Percentiles rank a stretch among this genome's conserved stretches.
phyloP scores from a whole-genome alignment of 1,140 invertebrate species.

The Apocrypta bakeri region DNA sequence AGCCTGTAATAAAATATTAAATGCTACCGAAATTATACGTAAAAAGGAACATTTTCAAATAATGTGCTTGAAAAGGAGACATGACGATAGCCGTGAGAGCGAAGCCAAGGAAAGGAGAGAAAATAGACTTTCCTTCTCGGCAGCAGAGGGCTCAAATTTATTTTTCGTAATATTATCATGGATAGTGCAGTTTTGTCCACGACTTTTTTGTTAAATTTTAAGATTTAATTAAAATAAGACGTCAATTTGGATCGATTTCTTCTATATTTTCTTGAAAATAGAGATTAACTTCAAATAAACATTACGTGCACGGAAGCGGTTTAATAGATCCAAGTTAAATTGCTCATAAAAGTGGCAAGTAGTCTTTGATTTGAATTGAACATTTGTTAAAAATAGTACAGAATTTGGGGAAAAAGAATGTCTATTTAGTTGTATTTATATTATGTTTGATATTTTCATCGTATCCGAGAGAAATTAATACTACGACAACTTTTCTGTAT shows the following conservation, averaged over 20 bases:
- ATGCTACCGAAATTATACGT: conserved; percentile 26
- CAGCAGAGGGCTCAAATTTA: conserved; percentile 27
- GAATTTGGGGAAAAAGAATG: background rate
- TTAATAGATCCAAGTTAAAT: conserved; percentile 44
- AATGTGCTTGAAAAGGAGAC: conserved; percentile 1
- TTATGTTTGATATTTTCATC: background rate
- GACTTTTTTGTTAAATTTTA: background rate
- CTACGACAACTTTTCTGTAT: conserved; percentile 14
- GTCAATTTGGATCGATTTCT: background rate
- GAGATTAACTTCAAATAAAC: background rate
- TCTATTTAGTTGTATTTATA: no score
- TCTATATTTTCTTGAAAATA: background rate
- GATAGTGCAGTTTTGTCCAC: conserved; percentile 1
- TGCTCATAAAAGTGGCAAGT: conserved; percentile 7
- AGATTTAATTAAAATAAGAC: background rate
- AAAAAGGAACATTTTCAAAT: conserved; percentile 1
- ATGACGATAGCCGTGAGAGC: background rate
- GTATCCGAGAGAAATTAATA: background rate
- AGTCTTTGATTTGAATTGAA: conserved; percentile 25
- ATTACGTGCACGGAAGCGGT: conserved; percentile 27
- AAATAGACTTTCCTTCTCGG: conserved; percentile 45
- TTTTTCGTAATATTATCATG: conserved; percentile 1
- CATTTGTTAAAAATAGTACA: conserved; percentile 8
- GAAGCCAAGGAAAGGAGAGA: conserved; percentile 11
- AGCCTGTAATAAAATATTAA: conserved; percentile 37